Conservation (phyloP, 2,113 vertebrate genomes). For the Cygnus buccinator region DNA sequence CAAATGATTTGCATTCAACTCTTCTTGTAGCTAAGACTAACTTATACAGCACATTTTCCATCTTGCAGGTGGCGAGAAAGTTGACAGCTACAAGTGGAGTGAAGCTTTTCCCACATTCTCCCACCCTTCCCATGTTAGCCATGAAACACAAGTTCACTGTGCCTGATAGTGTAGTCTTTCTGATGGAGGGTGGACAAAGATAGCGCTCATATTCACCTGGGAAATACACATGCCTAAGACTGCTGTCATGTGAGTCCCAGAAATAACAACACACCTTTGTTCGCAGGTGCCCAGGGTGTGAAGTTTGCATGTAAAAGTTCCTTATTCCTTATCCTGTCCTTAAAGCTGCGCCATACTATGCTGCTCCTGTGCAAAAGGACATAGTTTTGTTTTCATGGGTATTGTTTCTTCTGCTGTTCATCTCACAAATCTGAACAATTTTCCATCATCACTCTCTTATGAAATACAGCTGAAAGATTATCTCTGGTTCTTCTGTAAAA, state of each 20-base stretch:
- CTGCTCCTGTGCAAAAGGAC: neutral
- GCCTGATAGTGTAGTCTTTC: neutral
- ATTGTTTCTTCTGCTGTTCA: neutral
- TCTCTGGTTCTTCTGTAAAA: neutral
- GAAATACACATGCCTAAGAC: neutral
- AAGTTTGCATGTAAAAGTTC: neutral
- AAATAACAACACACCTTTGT: neutral
- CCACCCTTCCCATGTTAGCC: neutral
- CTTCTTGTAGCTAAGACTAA: neutral
- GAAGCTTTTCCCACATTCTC: neutral
- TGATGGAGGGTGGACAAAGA: neutral
- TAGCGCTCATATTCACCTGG: neutral
- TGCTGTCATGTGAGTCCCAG: accelerated
- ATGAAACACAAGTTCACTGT: neutral
- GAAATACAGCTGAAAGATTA: neutral
- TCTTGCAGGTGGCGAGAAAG: neutral
- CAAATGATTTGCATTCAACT: neutral
- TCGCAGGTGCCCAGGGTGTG: neutral
- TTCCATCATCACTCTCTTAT: neutral
- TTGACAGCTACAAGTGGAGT: neutral
- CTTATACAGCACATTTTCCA: neutral
- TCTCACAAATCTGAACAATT: neutral
- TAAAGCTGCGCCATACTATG: neutral
- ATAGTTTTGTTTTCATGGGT: neutral
- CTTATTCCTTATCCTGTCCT: neutral